Conservation (phyloP, 2,888 invertebrate genomes). For the Tyria jacobaeae region DNA sequence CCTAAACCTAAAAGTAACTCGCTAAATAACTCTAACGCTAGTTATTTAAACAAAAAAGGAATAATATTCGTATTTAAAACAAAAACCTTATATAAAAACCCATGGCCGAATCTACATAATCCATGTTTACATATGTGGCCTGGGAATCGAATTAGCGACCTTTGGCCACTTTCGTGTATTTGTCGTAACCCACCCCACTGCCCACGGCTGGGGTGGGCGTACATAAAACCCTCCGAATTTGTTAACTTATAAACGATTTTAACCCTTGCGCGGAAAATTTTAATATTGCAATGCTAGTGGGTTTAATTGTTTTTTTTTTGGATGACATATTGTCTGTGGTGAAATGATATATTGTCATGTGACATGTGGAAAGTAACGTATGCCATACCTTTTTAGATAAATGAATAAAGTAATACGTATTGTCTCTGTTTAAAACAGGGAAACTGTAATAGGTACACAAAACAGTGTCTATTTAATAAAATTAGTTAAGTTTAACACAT, state of each 20-base stretch:
- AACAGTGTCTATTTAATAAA: no score
- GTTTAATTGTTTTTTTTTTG: constrained; percentile 9
- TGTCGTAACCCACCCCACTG: constrained; percentile 51
- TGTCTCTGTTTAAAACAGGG: no score
- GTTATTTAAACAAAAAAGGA: no score
- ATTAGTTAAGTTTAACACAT: no score
- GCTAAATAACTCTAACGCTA: no score
- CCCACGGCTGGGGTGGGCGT: constrained; percentile 24
- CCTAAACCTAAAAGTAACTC: no score
- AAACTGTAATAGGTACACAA: no score
- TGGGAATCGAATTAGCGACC: constrained; percentile 60
- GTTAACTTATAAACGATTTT: constrained; percentile 43
- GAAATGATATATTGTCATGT: constrained; percentile 12
- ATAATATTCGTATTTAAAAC: background rate
- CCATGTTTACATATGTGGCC: constrained; percentile 42
- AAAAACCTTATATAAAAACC: background rate
- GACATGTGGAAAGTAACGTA: background rate
- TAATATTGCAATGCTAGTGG: constrained; percentile 29
- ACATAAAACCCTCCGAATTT: constrained; percentile 47
- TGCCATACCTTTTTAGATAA: background rate
- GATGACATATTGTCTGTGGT: constrained; percentile 9
- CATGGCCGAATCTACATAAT: constrained; percentile 20
- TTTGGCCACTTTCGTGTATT: constrained; percentile 59
- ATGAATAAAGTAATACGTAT: background rate
- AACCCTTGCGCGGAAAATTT: constrained; percentile 37